Base-by-base conservation (phyloP, 2,888 invertebrate genomes). In the Zootermopsis nevadensis region DNA sequence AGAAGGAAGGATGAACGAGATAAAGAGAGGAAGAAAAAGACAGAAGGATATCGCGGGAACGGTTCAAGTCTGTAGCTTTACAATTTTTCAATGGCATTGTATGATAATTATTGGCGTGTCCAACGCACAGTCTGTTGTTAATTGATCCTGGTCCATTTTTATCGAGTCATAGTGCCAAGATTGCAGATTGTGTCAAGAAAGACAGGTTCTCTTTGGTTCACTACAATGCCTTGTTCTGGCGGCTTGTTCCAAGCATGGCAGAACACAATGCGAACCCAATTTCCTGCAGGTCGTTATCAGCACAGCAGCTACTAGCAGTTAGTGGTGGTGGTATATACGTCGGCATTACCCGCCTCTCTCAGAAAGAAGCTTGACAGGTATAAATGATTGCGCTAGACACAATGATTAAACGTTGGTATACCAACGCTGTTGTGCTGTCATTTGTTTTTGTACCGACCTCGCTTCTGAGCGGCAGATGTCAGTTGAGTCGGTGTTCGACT, bases 401-500 rank as follows among this genome's bases (percentile, higher is more conserved):
- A 85, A 85, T 85, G 85, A 85, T 85, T 85, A 85, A 85, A 84
- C 85, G 85, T 79, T 81, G 84, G 83, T 84, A 83, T 82, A 81
- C 84, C 81, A 81, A 79, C 85, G 74, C 83, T 84, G 84, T 84
- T 85, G 84, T 85, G 83, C 85, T 84, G 85, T 85, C 85, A 85
- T 85, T 85, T 85, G 85, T 85, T 85, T 85, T 85, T 85, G 85
- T 84, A 83, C 81, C 67, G 81, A 81, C 83, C 83, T 83, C 83
- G 85, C 85, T 85, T 67, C 84, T 84, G 84, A 84, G 81, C 84
- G 85, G 84, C 85, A 84, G 82, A 85, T 85, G 85, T 85, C 85
- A 81, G 84, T 69, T 77, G 82, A 55, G 80, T 83, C 83, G 76
- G 72, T 81, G 84, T 82, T 60, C 74, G 67, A 76, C 85, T 81